These are phyloP conservation scores for Pocillopora grandis DNA, from an alignment of 92 coral and sea anemone species.

Conservation along the genomic window DNA sequence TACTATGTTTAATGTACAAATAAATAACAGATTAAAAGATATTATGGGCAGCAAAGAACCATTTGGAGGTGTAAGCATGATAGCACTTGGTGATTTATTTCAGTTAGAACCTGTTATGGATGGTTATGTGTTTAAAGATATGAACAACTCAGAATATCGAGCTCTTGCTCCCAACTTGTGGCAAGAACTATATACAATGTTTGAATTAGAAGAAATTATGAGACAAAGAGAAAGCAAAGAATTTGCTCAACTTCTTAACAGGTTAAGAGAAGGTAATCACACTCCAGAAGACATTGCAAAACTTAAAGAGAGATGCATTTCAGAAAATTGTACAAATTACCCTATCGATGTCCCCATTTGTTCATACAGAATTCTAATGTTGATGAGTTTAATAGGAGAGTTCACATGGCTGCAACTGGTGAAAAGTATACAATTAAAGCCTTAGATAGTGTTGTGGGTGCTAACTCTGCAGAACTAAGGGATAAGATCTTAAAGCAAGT, in stretches of 20 bases:
- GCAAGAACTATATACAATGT: slow-evolving; percentile 36
- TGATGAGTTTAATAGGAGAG: slow-evolving; percentile 41
- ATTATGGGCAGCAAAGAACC: too few relatives aligned
- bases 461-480: slow-evolving; percentile 16
- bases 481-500: too few relatives aligned
- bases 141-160: slow-evolving; percentile 27
- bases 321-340: slow-evolving; percentile 13
- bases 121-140: too few relatives aligned
- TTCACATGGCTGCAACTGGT: slow-evolving; percentile 24
- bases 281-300: too few relatives aligned
- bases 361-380: slow-evolving; percentile 39
- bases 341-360: slow-evolving; percentile 19
- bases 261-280: too few relatives aligned
- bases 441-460: slow-evolving; percentile 40
- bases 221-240: slow-evolving; percentile 47
- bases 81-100: too few relatives aligned
- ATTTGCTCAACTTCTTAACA: slow-evolving; percentile 38
- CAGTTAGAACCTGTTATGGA: too few relatives aligned
- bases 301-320: too few relatives aligned
- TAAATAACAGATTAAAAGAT: neutral
- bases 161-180: slow-evolving; percentile 23
- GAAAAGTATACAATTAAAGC: slow-evolving; percentile 34
- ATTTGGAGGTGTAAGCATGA: too few relatives aligned
- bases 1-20: neutral
- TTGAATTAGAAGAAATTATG: slow-evolving; percentile 40